Conservation (phyloP, 2,113 vertebrate species). For the Protomyctophum bolini region DNA sequence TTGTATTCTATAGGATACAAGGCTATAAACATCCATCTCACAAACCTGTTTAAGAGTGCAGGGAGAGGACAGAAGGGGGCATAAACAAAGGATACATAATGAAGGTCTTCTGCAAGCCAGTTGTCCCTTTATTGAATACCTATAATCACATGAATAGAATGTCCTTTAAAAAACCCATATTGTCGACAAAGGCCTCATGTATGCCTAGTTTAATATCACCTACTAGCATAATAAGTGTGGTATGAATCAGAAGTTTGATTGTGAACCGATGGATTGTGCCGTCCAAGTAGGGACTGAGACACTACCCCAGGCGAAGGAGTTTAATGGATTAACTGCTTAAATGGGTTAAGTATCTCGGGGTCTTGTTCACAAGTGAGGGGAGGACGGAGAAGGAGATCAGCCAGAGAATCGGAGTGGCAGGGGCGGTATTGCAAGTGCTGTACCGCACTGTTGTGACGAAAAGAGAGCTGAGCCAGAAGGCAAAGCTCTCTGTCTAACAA, state of each 20-base stretch:
- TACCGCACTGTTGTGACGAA: no score
- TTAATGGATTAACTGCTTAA: no score
- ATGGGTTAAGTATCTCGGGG: no score
- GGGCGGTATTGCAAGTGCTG: no score
- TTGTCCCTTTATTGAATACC: not conserved
- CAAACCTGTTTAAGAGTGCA: not conserved
- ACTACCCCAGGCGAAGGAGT: no score
- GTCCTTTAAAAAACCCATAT: not conserved
- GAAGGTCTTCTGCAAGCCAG: not conserved
- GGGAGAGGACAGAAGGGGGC: not conserved
- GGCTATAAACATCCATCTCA: not conserved
- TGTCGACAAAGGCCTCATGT: not conserved
- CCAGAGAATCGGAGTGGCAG: no score
- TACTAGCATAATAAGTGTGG: conserved; percentile 17
- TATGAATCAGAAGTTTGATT: not conserved
- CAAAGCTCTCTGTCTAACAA: no score
- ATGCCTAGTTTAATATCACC: conserved; percentile 44
- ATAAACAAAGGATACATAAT: not conserved
- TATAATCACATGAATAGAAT: not conserved
- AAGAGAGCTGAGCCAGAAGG: no score
- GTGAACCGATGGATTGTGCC: no score
- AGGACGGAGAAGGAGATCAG: no score
- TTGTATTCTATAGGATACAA: not conserved
- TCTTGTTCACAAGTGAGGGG: no score
- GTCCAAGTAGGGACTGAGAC: no score